Evolutionary conservation across 92 coral and sea anemone genomes (phyloP).

Genomic region (Montipora capitata): DNA sequence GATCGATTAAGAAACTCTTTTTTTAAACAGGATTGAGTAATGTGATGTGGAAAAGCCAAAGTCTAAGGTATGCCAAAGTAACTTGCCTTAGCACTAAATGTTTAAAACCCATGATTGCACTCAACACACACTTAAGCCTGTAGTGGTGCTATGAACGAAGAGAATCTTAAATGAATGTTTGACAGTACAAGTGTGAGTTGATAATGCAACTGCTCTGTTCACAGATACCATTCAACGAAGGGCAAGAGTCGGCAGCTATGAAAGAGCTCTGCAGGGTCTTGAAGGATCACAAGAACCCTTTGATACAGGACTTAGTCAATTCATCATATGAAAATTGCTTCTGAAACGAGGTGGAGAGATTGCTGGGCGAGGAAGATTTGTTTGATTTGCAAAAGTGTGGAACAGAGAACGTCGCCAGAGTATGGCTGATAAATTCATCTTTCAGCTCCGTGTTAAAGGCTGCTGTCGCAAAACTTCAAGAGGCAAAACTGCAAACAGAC

Average conservation of each 20-base stretch:
- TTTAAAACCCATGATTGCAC: too few relatives aligned
- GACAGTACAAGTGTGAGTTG: neutral
- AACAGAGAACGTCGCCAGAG: constrained; percentile 16
- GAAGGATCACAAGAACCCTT: too few relatives aligned
- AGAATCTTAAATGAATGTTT: neutral
- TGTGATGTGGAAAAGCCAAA: too few relatives aligned
- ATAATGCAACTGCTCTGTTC: neutral
- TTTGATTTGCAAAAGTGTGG: too few relatives aligned
- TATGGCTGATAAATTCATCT: too few relatives aligned
- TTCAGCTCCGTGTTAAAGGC: neutral
- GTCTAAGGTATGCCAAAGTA: too few relatives aligned
- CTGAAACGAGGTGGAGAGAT: neutral
- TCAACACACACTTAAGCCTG: neutral
- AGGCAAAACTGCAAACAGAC: neutral
- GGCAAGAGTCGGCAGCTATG: constrained; percentile 25
- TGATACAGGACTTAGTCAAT: neutral
- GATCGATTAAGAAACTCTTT: neutral
- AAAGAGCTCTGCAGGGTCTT: constrained; percentile 28
- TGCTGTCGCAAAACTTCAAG: neutral
- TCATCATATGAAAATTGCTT: constrained; percentile 34
- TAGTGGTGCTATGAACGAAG: neutral
- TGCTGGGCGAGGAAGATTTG: too few relatives aligned
- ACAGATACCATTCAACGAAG: neutral
- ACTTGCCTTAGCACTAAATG: too few relatives aligned
- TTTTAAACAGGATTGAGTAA: neutral